Base-by-base conservation (phyloP, 2,113 vertebrate species). In the Speoplatyrhinus poulsoni region DNA sequence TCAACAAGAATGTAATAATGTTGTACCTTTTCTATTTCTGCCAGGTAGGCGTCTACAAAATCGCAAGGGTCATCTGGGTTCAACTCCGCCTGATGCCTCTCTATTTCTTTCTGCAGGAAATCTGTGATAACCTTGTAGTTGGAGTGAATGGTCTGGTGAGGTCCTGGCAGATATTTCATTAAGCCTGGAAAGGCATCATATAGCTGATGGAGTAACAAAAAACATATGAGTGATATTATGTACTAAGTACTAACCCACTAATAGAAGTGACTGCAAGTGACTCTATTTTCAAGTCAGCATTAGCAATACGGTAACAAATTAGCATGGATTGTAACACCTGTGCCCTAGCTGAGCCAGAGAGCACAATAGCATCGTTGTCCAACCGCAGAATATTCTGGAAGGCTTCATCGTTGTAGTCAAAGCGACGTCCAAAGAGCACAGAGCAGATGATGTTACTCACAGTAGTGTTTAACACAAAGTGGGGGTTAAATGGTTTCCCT, bases 401-500 rank as follows among this genome's bases (percentile, higher is more conserved):
- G 16, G 17, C 63, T 26, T 57, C 73, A 76, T 97, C 94, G 0
- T 90, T 87, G 81, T 97, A 96, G 36, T 97, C 94, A 7, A 95
- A 98, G 67, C 94, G 94, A 68, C 91, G 90, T 15, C 95, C 95
- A 46, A 98, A 96, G 71, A 92, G 72, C 83, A 97, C 75, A 13
- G 91, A 94, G 36, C 87, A 93, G 66, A 97, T 94, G 41, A 96
- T 90, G 79, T 96, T 97, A 0, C 93, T 85, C 82, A 96, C 92
- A 15, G 93, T 93, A 2, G 83, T 89, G 6, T 91, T 92, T 48
- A 97, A 75, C 47, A 82, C 92, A 76, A 90, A 92, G 6, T 93
- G 93, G 62, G 96, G 94, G 65, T 96, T 82, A 85, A 96, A 96
- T 1, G 93, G 91, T 67, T 89, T 88, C 41, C 92, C 95, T 98